phyloP scores from a whole-genome alignment of 2,888 invertebrate species.

The Xylophagus ater region DNA sequence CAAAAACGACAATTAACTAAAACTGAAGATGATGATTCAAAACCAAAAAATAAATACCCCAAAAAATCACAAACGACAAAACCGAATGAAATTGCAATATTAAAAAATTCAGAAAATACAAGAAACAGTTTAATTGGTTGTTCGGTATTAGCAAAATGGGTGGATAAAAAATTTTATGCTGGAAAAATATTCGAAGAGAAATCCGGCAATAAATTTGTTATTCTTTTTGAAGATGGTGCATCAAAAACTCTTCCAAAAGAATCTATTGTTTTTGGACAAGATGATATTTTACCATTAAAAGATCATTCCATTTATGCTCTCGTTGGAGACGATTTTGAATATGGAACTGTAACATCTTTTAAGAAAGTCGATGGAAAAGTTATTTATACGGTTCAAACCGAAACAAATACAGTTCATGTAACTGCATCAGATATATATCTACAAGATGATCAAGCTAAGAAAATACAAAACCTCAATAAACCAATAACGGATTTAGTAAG shows the following conservation, averaged over 20 bases:
- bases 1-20: constrained; percentile 16
- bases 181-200: constrained; percentile 48
- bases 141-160: constrained; percentile 54
- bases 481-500: too few relatives aligned
- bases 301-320: constrained; percentile 47
- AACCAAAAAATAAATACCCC: constrained; percentile 15
- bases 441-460: constrained; percentile 46
- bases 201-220: constrained; percentile 48
- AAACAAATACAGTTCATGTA: constrained; percentile 42
- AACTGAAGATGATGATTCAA: constrained; percentile 18
- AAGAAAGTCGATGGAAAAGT: constrained; percentile 36
- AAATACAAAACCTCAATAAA: constrained; percentile 34
- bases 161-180: constrained; percentile 55
- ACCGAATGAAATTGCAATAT: constrained; percentile 13
- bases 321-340: constrained; percentile 45
- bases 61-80: constrained; percentile 6
- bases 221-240: constrained; percentile 53
- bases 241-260: constrained; percentile 48
- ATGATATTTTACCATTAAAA: constrained; percentile 38
- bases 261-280: constrained; percentile 48
- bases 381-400: constrained; percentile 20
- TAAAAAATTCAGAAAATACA: constrained; percentile 9
- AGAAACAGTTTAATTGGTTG: constrained; percentile 21
- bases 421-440: constrained; percentile 45
- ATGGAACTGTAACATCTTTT: constrained; percentile 41